Conservation (phyloP, 2,888 invertebrate genomes). For the Agrochola lychnidis region DNA sequence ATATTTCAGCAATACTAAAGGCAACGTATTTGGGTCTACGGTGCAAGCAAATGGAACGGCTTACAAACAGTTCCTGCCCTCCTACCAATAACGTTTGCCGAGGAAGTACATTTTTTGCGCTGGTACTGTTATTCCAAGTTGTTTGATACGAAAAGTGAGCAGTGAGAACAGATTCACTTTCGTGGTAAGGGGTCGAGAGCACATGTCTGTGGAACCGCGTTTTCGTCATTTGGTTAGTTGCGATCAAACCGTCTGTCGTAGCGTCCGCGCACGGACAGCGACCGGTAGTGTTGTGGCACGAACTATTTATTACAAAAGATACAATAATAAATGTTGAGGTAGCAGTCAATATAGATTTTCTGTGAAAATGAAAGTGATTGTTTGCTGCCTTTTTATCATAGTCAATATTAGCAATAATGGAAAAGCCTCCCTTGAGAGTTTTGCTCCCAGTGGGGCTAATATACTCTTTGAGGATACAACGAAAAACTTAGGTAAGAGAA, state of each 20-base stretch:
- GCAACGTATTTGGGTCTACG: conserved; percentile 28
- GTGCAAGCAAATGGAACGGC: conserved; percentile 54
- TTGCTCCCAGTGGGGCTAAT: conserved; percentile 77
- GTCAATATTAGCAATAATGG: conserved; percentile 84
- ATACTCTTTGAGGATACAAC: conserved; percentile 82
- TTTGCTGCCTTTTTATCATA: conserved; percentile 81
- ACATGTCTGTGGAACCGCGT: conserved; percentile 56
- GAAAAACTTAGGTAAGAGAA: conserved; percentile 79
- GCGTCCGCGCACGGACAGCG: conserved; percentile 40
- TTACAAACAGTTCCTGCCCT: conserved; percentile 48
- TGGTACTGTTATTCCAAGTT: conserved; percentile 8
- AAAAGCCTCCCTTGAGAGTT: conserved; percentile 85
- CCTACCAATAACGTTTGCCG: conserved; percentile 39
- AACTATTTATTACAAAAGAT: conserved; percentile 34
- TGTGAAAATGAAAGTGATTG: conserved; percentile 80
- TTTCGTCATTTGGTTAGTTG: conserved; percentile 59
- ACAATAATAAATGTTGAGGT: conserved; percentile 22
- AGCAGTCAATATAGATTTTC: conserved; percentile 14
- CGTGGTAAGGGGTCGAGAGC: conserved; percentile 58
- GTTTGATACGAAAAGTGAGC: conserved; percentile 32
- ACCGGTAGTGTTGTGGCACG: conserved; percentile 43
- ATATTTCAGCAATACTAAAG: conserved; percentile 51
- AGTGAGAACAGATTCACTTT: conserved; percentile 34
- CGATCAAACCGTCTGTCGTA: conserved; percentile 41
- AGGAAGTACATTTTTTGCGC: conserved; percentile 11